Percentiles rank a stretch among this genome's conserved stretches.
These are phyloP conservation scores for Hypothenemus hampei DNA, from an alignment of 1,140 invertebrate genomes.

Conservation along the genomic window DNA sequence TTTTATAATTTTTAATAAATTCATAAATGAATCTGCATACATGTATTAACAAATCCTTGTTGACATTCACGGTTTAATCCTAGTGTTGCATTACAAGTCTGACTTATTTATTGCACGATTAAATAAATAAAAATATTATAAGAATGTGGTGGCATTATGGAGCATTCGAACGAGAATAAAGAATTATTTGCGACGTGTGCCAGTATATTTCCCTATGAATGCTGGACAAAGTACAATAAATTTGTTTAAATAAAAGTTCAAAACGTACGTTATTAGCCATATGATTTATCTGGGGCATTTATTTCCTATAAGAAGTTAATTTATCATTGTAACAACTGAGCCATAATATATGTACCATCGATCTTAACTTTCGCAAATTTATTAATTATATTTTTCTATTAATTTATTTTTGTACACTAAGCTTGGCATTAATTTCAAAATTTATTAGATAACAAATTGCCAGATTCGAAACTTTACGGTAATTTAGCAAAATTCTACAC, in stretches of 20 bases:
- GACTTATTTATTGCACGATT: no score
- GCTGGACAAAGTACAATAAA: constrained; percentile 9
- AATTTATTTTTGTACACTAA: neutral
- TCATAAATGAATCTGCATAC: no score
- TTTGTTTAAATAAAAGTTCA: constrained; percentile 19
- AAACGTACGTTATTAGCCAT: constrained; percentile 13
- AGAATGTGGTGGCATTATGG: constrained; percentile 19
- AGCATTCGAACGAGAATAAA: constrained; percentile 9
- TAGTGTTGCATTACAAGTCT: no score
- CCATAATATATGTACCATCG: no score
- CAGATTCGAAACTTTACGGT: no score
- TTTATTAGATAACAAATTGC: neutral
- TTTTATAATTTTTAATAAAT: no score
- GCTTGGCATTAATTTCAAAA: neutral
- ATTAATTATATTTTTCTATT: no score
- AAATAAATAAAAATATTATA: no score
- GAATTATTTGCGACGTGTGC: constrained; percentile 11
- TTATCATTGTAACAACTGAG: no score
- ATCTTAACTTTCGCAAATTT: no score
- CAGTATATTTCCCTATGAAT: constrained; percentile 20
- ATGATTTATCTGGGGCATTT: constrained; percentile 14
- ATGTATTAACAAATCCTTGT: no score
- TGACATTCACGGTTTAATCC: no score
- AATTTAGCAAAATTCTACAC: neutral
- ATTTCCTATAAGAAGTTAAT: constrained; percentile 10